Evolutionary conservation across 2,797 vertebrate genomes (phyloP), one percentile per base, ranked within the genome.

Genomic region (Gadopsis bispinosus): DNA sequence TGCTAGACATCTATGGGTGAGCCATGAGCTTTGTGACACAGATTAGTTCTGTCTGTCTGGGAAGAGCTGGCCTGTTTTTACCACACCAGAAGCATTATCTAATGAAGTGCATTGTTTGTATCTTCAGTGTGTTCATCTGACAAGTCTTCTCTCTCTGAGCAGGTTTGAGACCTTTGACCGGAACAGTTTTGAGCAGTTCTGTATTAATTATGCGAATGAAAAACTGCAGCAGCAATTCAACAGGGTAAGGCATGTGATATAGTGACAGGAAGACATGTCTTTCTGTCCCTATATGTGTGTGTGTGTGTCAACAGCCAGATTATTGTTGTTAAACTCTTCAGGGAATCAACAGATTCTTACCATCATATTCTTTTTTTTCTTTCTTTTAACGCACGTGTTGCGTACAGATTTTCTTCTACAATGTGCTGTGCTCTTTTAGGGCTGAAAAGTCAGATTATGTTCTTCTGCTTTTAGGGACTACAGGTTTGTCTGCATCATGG

Each of bases 141-240:
- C n/a, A 13, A 8, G 4, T 75, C 9, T 64, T 81, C 41, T 81
- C 22, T 87, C 47, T 79, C 54, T 31, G 7, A 58, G 1, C 93
- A 96, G 96, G 79, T 97, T 96, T 86, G 96, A 96, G 92, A 95
- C 95, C 4, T 96, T 96, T 79, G 92, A 96, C 41, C 81, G 88
- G 62, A 96, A 96, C 93, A 96, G 96, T 81, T 97, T 96, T 83
- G 96, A 97, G 83, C 96, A 97, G 87, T 96, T 97, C 85, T 96
- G 96, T 79, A 96, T 96, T 77, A 96, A 96, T 85, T 96, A 95
- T 29, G 96, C 96, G 5, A 96, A 96, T 69, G 96, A 96, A 83
- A 96, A 96, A 77, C 91, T 96, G 61, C 96, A 96, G 70, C 96
- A 96, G 86, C 95, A 96, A 66, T 97, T 96, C 80, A 96, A 95